Conservation (phyloP, 2,888 invertebrate genomes). For the Pyrgus malvae region DNA sequence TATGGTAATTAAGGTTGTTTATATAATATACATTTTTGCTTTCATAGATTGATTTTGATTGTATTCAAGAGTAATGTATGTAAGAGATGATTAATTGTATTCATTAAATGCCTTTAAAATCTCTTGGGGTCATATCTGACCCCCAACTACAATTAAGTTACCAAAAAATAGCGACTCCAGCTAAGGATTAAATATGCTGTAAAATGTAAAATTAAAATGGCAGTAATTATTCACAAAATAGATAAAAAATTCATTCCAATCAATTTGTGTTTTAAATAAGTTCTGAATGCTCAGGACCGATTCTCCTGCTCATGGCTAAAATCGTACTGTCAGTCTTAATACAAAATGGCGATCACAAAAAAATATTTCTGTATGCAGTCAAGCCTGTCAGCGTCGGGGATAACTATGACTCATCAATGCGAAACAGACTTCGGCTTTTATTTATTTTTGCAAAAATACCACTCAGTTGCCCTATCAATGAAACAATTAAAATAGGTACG, state of each 20-base stretch:
- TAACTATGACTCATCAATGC: conserved; percentile 45
- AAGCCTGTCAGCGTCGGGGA: conserved; percentile 34
- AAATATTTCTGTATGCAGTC: conserved; percentile 46
- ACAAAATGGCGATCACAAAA: conserved; percentile 33
- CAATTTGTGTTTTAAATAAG: neutral
- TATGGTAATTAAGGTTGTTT: too few relatives aligned
- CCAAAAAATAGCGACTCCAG: too few relatives aligned
- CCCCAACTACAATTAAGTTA: too few relatives aligned
- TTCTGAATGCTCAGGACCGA: neutral
- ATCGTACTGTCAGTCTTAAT: conserved; percentile 38
- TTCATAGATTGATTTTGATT: too few relatives aligned
- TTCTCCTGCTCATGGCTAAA: neutral
- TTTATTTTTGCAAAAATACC: conserved; percentile 51
- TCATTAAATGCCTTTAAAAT: too few relatives aligned
- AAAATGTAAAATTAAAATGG: neutral
- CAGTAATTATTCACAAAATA: neutral
- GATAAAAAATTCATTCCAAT: neutral
- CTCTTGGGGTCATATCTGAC: too few relatives aligned
- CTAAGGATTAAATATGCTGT: neutral
- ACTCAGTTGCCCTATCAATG: conserved; percentile 40
- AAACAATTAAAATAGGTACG: conserved; percentile 42
- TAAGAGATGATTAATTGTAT: too few relatives aligned
- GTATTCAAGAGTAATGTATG: too few relatives aligned
- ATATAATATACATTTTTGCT: too few relatives aligned
- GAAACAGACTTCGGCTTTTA: conserved; percentile 58